Base-by-base conservation (phyloP, 2,888 invertebrate species). In the Brachycybe producta region DNA sequence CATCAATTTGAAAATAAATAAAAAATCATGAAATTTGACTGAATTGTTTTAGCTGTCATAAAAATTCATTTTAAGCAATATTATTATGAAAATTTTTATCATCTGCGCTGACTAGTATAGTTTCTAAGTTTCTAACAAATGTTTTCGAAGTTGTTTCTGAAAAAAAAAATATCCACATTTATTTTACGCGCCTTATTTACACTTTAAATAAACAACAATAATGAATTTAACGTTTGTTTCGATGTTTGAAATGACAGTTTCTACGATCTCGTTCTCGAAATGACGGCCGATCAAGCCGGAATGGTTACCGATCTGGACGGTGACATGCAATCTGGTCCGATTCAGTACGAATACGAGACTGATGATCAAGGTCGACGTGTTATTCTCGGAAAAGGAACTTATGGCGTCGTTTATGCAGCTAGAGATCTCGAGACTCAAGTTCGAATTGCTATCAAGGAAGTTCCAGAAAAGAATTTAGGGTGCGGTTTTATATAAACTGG, bases 361-460 rank as follows among this genome's bases (percentile, higher is more conserved):
- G 94, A 95, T 69, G 92, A 95, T 63, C 79, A 80, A 66, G 83
- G 81, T 56, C 83, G 84, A 59, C 79, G 84, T 53, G 78, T 87
- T 11, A 70, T 92, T 11, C 75, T 97, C 38, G 95, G 98, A 1
- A 86, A 85, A 66, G 98, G 97, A 19, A 92, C 95, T 0, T 97
- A 92, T 66, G 97, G 97, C 7, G 75, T 84, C 0, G 95, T 97
- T 5, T 97, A 83, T 67, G 92, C 94, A 0, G 95, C 94, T 0
- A 70, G 90, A 2, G 94, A 97, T 69, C 76, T 87, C 56, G 86
- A 84, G 65, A 97, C 90, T 0, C 95, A 91, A 74, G 81, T 83
- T 8, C 75, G 88, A 53, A 94, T 98, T 58, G 98, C 98, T 2
- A 88, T 97, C 17, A 98, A 99, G 67, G 98, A 98, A 73, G 88